These are phyloP conservation scores for Merodon equestris DNA, from an alignment of 2,888 invertebrate species.

Conservation along the genomic window DNA sequence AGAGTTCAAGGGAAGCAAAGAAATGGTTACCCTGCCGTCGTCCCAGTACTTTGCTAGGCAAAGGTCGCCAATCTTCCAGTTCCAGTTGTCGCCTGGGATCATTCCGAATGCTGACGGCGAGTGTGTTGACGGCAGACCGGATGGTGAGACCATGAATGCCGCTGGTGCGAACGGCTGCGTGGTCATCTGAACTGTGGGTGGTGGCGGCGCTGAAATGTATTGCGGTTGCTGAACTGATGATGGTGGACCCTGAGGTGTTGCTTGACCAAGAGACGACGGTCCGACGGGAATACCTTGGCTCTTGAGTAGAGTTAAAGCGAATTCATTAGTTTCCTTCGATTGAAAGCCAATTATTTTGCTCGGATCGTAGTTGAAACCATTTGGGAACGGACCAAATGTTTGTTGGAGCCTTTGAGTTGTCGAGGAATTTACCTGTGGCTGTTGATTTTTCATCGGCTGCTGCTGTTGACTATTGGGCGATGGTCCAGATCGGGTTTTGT, in stretches of 20 bases:
- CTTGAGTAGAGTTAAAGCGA: slow-evolving; percentile 77
- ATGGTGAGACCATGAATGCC: slow-evolving; percentile 38
- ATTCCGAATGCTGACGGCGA: slow-evolving; percentile 74
- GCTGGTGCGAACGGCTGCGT: slow-evolving; percentile 41
- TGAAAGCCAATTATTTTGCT: slow-evolving; percentile 79
- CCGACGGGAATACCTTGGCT: slow-evolving; percentile 73
- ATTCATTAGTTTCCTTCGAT: slow-evolving; percentile 78
- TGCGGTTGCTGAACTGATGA: slow-evolving; percentile 19
- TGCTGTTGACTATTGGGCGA: slow-evolving; percentile 65
- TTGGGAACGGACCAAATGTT: slow-evolving; percentile 71
- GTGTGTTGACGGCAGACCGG: slow-evolving; percentile 80
- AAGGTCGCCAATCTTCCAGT: slow-evolving; percentile 89
- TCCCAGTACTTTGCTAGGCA: slow-evolving; percentile 97
- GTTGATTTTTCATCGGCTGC: slow-evolving; percentile 53
- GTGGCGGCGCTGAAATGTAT: slow-evolving; percentile 47
- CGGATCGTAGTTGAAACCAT: slow-evolving; percentile 77
- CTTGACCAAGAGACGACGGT: slow-evolving; percentile 56
- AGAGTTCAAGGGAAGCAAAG: not conserved
- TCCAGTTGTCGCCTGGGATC: slow-evolving; percentile 75
- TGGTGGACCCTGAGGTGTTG: slow-evolving; percentile 20
- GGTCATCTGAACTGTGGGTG: slow-evolving; percentile 48
- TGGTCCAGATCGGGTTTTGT: slow-evolving; percentile 68
- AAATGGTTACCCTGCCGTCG: slow-evolving; percentile 86
- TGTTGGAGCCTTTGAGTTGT: slow-evolving; percentile 65
- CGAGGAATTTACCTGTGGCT: slow-evolving; percentile 51